Base-by-base conservation (phyloP, 1,140 invertebrate genomes). In the Vollenhovia emeryi region DNA sequence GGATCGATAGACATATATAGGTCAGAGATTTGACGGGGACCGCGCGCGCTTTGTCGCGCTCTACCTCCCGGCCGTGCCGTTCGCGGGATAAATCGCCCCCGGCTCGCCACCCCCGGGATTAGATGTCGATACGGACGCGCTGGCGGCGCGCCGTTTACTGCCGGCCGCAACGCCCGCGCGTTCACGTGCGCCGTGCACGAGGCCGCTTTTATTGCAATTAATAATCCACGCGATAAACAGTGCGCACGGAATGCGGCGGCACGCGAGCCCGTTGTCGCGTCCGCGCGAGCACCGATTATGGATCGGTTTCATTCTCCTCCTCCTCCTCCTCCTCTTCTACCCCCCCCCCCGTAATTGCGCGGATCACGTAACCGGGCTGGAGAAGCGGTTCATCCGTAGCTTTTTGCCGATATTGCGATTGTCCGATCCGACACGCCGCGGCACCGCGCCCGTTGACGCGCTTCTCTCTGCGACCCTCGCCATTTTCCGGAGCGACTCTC, bases 161-260 rank as follows among this genome's bases (percentile, higher is more conserved):
- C 15, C 24, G 75, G 13, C n/a, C n/a, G n/a, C n/a, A n/a, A n/a
- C n/a, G n/a, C 30, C 15, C 48, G 3, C 48, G 50, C n/a, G 33
- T 30, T 80, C 27, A 43, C 45, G 78, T 57, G 18, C 21, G 21
- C 30, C 36, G 60, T 60, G 60, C 45, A 87, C 27, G 71, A 74
- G 3, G 18, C 30, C 21, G 62, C 45, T 60, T 88, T 68, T 78
- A 27, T 86, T 57, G 40, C 82, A 84, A 88, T 89, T 91, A 91
- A 91, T 92, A 91, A 92, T 92, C 85, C 85, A 92, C 91, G 78
- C 66, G 43, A 75, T 62, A 87, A 82, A 91, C 89, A 87, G 75
- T 68, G 69, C 21, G 78, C 86, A 86, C 40, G 83, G 85, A 45
- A 87, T 50, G 48, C 18, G 7, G 27, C 59, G 48, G 48, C 50